These are phyloP conservation scores for Apodemia duryi DNA, from an alignment of 2,888 invertebrate species.

Conservation along the genomic window DNA sequence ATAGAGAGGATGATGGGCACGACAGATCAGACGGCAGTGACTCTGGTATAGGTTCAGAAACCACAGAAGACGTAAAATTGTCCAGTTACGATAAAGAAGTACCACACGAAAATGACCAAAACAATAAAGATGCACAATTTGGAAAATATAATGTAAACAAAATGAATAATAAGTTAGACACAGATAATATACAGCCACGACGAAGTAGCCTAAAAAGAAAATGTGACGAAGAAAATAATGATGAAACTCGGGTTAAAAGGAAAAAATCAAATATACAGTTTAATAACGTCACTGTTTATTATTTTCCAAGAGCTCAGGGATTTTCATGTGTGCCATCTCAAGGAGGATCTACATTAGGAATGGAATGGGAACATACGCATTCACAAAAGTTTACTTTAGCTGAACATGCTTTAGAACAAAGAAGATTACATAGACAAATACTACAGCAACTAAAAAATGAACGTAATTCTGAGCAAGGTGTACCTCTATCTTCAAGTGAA, in stretches of 20 bases:
- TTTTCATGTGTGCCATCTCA: conserved; percentile 95
- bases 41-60: conserved; percentile 89
- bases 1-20: conserved; percentile 80
- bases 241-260: conserved; percentile 77
- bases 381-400: conserved; percentile 89
- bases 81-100: conserved; percentile 55
- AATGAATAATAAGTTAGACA: conserved; percentile 34
- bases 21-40: conserved; percentile 90
- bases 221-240: conserved; percentile 56
- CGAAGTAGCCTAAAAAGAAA: conserved; percentile 86
- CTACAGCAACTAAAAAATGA: conserved; percentile 86
- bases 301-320: conserved; percentile 95
- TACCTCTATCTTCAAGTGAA: conserved; percentile 85
- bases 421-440: conserved; percentile 90
- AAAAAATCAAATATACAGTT: conserved; percentile 92
- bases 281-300: conserved; percentile 95
- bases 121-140: conserved; percentile 31
- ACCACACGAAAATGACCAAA: conserved; percentile 49
- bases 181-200: conserved; percentile 42
- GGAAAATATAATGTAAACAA: conserved; percentile 34
- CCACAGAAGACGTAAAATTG: conserved; percentile 78
- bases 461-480: conserved; percentile 76
- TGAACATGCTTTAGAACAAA: conserved; percentile 94
- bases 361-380: conserved; percentile 87
- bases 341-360: conserved; percentile 95